Evolutionary conservation across 2,797 vertebrate species (phyloP).

Genomic region (Prionace glauca): DNA sequence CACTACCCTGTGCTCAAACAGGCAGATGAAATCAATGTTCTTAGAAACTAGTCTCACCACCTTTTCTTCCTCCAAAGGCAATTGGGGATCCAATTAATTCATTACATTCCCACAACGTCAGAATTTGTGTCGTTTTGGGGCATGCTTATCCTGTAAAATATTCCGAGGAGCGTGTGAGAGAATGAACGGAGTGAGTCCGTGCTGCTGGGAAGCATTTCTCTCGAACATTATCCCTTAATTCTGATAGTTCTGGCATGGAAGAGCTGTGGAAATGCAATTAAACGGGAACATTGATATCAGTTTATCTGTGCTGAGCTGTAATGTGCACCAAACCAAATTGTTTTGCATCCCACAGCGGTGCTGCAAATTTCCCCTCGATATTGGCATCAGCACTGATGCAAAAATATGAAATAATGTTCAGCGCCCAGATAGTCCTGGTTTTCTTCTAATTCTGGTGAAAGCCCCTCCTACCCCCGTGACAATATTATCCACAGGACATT

Average conservation of each 20-base stretch:
- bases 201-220: background rate
- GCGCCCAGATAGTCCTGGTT: background rate
- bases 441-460: background rate
- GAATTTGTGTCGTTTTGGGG: background rate
- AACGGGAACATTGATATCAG: background rate
- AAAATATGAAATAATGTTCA: background rate
- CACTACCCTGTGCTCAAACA: background rate
- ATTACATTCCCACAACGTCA: background rate
- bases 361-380: background rate
- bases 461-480: background rate
- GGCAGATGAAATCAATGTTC: background rate
- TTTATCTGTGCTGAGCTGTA: background rate
- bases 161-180: background rate
- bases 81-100: too few species aligned
- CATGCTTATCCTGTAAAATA: background rate
- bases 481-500: background rate
- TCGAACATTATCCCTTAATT: background rate
- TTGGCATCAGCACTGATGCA: background rate
- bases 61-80: background rate
- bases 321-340: background rate
- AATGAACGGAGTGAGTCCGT: background rate
- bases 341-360: background rate
- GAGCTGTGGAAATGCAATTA: background rate
- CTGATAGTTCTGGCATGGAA: background rate
- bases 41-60: background rate